These are phyloP conservation scores for Deilephila porcellus DNA, from an alignment of 2,888 invertebrate genomes.

Conservation along the genomic window DNA sequence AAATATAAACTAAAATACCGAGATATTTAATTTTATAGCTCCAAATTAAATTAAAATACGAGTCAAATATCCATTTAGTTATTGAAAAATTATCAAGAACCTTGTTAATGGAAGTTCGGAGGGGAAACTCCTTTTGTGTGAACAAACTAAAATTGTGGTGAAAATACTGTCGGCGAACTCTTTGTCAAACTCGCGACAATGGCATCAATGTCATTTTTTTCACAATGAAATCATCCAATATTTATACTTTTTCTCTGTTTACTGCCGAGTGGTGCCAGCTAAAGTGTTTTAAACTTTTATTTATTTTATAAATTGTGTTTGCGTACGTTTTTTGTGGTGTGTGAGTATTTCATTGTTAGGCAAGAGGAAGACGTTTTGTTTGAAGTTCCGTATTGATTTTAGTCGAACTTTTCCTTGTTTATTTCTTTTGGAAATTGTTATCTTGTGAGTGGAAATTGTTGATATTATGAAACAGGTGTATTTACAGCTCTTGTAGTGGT, in stretches of 20 bases:
- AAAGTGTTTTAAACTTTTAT: slow-evolving; percentile 25
- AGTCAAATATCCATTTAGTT: slow-evolving; percentile 18
- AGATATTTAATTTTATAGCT: too few relatives aligned
- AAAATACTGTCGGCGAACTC: slow-evolving; percentile 38
- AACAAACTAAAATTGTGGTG: slow-evolving; percentile 38
- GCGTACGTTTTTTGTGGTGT: background rate
- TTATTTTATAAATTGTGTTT: slow-evolving; percentile 19
- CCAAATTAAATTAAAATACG: background rate
- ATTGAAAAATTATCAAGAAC: slow-evolving; percentile 16
- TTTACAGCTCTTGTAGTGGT: too few relatives aligned
- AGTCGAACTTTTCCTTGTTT: background rate
- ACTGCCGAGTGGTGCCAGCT: slow-evolving; percentile 15
- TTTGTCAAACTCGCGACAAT: slow-evolving; percentile 39
- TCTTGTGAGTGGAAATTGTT: too few relatives aligned
- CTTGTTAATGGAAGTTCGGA: slow-evolving; percentile 21
- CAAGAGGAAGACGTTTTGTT: background rate
- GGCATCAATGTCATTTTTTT: slow-evolving; percentile 37
- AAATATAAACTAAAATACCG: too few relatives aligned
- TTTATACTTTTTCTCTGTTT: slow-evolving; percentile 25
- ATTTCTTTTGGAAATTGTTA: background rate
- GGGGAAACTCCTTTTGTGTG: slow-evolving; percentile 29
- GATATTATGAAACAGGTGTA: too few relatives aligned
- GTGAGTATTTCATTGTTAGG: background rate
- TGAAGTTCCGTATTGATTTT: background rate
- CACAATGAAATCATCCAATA: slow-evolving; percentile 24